These are phyloP conservation scores for Thalpophila matura DNA, from an alignment of 2,888 invertebrate genomes.

Conservation along the genomic window DNA sequence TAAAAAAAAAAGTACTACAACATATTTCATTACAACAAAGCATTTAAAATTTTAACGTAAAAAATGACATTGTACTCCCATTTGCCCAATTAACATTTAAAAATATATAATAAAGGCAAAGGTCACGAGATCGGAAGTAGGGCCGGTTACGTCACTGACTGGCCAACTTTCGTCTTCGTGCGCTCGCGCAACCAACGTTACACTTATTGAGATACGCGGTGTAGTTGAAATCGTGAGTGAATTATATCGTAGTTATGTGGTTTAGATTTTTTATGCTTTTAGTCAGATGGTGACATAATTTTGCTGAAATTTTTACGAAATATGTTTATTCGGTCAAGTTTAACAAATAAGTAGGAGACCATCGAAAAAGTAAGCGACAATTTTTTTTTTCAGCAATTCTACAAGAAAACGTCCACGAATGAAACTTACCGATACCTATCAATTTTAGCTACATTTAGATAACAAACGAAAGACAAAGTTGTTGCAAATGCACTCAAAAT, in stretches of 20 bases:
- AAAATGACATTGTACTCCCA: slow-evolving; percentile 48
- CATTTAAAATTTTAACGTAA: slow-evolving; percentile 21
- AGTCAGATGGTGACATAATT: not conserved
- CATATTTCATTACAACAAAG: not conserved
- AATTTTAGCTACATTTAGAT: slow-evolving; percentile 19
- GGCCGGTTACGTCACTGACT: slow-evolving; percentile 67
- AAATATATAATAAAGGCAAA: slow-evolving; percentile 52
- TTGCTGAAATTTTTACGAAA: not conserved
- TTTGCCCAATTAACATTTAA: slow-evolving; percentile 59
- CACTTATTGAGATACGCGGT: slow-evolving; percentile 39
- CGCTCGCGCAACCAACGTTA: slow-evolving; percentile 51
- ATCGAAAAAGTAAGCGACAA: too few species aligned
- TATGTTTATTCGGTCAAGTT: too few species aligned
- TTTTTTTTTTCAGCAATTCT: too few species aligned
- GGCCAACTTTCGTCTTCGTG: slow-evolving; percentile 70
- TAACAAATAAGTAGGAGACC: too few species aligned
- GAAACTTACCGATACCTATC: slow-evolving; percentile 6
- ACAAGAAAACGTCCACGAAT: not conserved
- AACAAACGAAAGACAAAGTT: slow-evolving; percentile 15
- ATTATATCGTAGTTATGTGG: not conserved
- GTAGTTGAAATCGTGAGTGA: slow-evolving; percentile 51
- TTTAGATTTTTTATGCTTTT: not conserved
- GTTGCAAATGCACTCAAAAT: slow-evolving; percentile 31
- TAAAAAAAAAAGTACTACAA: slow-evolving; percentile 10
- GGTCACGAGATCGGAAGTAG: slow-evolving; percentile 71